These are phyloP conservation scores for Tricholauxania praeusta DNA, from an alignment of 2,888 invertebrate genomes.

Conservation along the genomic window DNA sequence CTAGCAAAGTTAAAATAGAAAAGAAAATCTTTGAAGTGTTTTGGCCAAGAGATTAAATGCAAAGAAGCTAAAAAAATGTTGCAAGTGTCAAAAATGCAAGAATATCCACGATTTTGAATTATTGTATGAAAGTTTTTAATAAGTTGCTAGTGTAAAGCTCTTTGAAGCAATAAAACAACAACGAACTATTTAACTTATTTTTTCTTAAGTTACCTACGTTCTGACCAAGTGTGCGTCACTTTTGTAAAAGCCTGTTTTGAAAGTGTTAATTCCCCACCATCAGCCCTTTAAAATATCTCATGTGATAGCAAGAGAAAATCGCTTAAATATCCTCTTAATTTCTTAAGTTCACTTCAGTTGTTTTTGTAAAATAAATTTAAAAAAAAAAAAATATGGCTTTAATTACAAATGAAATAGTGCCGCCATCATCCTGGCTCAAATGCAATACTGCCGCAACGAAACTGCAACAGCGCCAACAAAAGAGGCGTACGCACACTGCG, in stretches of 20 bases:
- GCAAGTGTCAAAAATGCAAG: no score
- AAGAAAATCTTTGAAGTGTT: background rate
- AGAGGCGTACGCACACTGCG: constrained; percentile 23
- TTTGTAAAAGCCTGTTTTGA: no score
- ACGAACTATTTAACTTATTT: background rate
- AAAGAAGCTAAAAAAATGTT: no score
- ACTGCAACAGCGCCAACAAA: constrained; percentile 4
- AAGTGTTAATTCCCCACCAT: no score
- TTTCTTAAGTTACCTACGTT: no score
- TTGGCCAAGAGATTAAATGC: background rate
- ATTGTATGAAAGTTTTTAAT: background rate
- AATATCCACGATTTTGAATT: no score
- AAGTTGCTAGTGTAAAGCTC: background rate
- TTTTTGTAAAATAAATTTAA: no score
- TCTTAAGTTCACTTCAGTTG: no score
- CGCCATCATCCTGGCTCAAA: constrained; percentile 18
- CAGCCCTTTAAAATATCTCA: no score
- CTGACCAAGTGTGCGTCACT: no score
- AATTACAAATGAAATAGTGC: constrained; percentile 1
- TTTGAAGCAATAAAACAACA: background rate
- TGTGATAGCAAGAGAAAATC: no score
- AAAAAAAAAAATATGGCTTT: background rate
- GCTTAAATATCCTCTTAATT: no score
- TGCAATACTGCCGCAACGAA: background rate
- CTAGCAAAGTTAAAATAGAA: background rate